Base-by-base conservation (phyloP, 1,140 invertebrate species). In the Monochamus saltuarius region DNA sequence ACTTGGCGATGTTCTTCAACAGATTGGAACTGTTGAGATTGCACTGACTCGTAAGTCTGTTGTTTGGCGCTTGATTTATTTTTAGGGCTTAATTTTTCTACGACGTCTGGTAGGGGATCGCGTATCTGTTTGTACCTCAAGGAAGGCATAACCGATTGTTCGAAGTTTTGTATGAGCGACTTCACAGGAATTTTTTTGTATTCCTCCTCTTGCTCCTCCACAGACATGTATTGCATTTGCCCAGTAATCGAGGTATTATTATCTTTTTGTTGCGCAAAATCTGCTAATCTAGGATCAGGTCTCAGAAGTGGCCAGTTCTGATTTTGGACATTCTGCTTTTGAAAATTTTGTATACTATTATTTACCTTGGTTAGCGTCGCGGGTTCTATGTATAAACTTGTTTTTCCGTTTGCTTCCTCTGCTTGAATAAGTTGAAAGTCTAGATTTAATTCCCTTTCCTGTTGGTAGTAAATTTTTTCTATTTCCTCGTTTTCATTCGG, bases 181-280 rank as follows among this genome's bases (percentile, higher is more conserved):
- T 82, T 85, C 0, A 88, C 85, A 7, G 85, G 85, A 4, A 86
- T 71, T 53, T 82, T 81, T 7, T 81, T 80, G 61, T 85, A 85
- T 9, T 81, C 78, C 42, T 72, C 78, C 36, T 72, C 76, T 9
- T 78, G 69, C 2, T 72, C 71, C 14, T 69, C 55, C 13, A 38
- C 11, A 39, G 53, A 46, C 6, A 10, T 45, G 16, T 39, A 17
- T 17, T 29, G 22, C 6, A 29, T 6, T 29, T 29, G 22, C 6
- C 22, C 22, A 29, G 22, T 29, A 29, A 29, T 29, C 22, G 22
- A 3, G 22, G 22, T 29, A 6, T 29, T 29, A 29, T 6, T 6
- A 29, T 29, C 6, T 29, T 29, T 6, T 6, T 29, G 22, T 29
- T 6, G 2, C 2, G 2, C 22, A 29, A 29, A 29, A 29, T 6